Conservation (phyloP, 2,797 vertebrate genomes). For the Potorous gilbertii region DNA sequence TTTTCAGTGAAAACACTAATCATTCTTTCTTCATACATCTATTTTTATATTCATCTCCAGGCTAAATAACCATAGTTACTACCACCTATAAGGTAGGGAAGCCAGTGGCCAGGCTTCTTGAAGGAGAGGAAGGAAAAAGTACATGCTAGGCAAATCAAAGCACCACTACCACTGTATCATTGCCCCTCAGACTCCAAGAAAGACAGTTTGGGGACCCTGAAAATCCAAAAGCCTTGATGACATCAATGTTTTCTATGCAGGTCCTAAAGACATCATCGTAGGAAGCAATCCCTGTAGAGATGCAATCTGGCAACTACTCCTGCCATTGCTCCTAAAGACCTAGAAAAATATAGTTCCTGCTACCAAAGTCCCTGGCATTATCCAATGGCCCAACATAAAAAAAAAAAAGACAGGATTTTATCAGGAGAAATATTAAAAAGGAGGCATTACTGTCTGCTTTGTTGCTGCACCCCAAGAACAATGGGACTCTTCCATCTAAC, state of each 20-base stretch:
- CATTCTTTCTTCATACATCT: neutral
- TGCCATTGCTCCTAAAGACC: neutral
- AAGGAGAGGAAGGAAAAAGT: neutral
- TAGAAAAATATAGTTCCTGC: neutral
- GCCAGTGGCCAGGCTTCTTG: neutral
- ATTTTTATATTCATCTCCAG: neutral
- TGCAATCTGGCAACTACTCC: neutral
- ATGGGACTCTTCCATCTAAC: neutral
- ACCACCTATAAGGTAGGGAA: neutral
- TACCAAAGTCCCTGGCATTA: neutral
- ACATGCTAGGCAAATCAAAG: neutral
- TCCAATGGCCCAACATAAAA: neutral
- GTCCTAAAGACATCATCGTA: neutral
- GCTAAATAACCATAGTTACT: constrained; percentile 9
- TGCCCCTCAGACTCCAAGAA: neutral
- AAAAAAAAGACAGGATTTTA: neutral
- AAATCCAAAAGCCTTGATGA: neutral
- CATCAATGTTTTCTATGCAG: neutral
- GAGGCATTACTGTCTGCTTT: neutral
- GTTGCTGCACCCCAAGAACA: neutral
- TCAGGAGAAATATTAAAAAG: neutral
- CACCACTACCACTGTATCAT: neutral
- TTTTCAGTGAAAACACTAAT: constrained; percentile 3
- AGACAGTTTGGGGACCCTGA: neutral
- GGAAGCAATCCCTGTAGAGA: neutral